These are phyloP conservation scores for Drosophila jambulina DNA, from an alignment of 1,140 invertebrate species.

Conservation along the genomic window DNA sequence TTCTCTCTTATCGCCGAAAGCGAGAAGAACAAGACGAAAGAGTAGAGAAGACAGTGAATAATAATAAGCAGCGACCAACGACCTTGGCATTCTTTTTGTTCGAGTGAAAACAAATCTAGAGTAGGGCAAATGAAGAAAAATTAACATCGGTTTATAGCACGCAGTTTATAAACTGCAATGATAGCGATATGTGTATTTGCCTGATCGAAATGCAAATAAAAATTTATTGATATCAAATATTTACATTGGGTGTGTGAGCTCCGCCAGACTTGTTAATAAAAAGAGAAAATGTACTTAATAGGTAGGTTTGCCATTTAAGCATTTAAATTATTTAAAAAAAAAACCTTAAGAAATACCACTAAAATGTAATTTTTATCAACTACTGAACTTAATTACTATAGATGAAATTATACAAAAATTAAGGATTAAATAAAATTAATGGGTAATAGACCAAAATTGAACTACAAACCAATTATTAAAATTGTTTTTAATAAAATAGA, in stretches of 20 bases:
- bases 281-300: not conserved
- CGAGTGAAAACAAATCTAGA: constrained; percentile 18
- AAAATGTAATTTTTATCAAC: not conserved
- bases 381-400: no score
- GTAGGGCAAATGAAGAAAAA: constrained; percentile 24
- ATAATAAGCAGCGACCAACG: constrained; percentile 19
- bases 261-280: constrained; percentile 6
- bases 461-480: not conserved
- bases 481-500: not conserved
- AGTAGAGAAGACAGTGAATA: constrained; percentile 25
- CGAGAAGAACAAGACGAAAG: constrained; percentile 14
- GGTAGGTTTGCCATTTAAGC: not conserved
- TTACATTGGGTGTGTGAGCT: constrained; percentile 4
- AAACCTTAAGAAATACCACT: not conserved
- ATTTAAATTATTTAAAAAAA: not conserved
- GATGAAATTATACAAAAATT: no score
- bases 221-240: constrained; percentile 15
- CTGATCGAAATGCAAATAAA: constrained; percentile 14
- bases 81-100: constrained; percentile 41
- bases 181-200: not conserved
- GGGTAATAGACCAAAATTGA: no score
- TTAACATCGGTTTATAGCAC: constrained; percentile 1
- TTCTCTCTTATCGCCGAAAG: constrained; percentile 47
- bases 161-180: constrained; percentile 4
- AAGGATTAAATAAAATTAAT: no score